Evolutionary conservation across 2,113 vertebrate species (phyloP), one percentile per base, ranked within the genome.

Genomic region (Thalassarche chlororhynchos): DNA sequence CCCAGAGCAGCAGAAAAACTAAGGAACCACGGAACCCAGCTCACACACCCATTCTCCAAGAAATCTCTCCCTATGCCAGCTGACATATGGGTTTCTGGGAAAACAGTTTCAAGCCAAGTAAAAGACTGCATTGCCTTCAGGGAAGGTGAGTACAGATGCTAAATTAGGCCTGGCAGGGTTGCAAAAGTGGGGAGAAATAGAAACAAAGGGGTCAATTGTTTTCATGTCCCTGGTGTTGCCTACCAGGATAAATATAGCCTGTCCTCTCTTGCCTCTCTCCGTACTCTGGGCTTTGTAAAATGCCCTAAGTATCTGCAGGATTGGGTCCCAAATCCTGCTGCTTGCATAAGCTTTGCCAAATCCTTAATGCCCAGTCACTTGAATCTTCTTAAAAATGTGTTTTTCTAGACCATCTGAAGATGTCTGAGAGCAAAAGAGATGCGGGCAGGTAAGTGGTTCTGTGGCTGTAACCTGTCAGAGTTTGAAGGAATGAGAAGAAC

Each of bases 201-300:
- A 97, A 97, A 97, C 94, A 95, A 96, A 96, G 74, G 95, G 94
- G 94, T 96, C 89, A 91, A 92, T 92, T 96, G 91, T 95, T 97
- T 93, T 92, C 74, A 84, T 29, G 77, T 87, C 69, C 88, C 89
- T 92, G 46, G 47, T 81, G 84, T 81, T 90, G 87, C 70, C 70
- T 93, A 82, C 49, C 42, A 93, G 84, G 94, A 87, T 84, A 97
- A 91, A 96, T 91, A 96, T 79, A 96, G 66, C 52, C 32, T 93
- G 75, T 76, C 78, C 38, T 94, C 66, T 89, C 52, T 69, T 69
- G 84, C 61, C 77, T 88, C 38, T 72, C 12, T 90, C 54, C 6
- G 1, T 70, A 74, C 46, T 57, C 14, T 16, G 72, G 40, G 31
- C 78, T 95, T 90, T 64, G 55, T 78, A 89, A 75, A 90, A 89